A percentile compares a stretch with the other conserved stretches of the same genome.
Evolutionary conservation across 23 tunicate species (phyloP).

Genomic region (Botrylloides violaceus): DNA sequence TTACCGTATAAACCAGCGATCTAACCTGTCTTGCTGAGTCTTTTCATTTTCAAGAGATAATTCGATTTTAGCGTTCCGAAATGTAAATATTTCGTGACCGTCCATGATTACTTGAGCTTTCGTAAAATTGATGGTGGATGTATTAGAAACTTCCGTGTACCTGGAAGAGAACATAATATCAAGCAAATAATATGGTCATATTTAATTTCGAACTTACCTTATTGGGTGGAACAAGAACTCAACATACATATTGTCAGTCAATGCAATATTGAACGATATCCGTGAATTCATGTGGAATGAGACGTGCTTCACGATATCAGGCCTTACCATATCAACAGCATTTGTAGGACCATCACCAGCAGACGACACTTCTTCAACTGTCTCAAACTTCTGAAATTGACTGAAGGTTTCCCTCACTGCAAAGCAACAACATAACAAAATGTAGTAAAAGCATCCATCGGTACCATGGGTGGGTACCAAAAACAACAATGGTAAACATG

Average conservation of each 20-base stretch:
- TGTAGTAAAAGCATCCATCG: too few relatives aligned
- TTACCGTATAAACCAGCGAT: not conserved
- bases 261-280: constrained; percentile 5
- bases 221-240: constrained; percentile 19
- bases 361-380: not conserved
- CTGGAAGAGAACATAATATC: constrained; percentile 4
- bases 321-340: too few relatives aligned
- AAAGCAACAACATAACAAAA: too few relatives aligned
- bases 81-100: constrained; percentile 52
- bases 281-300: not conserved
- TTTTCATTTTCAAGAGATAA: constrained; percentile 24
- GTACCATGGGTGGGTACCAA: too few relatives aligned
- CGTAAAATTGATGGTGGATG: constrained; percentile 1
- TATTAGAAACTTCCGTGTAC: constrained; percentile 1
- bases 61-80: constrained; percentile 29
- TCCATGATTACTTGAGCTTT: constrained; percentile 49
- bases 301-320: not conserved
- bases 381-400: too few relatives aligned
- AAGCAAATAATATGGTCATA: too few relatives aligned
- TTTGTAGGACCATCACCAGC: constrained; percentile 17
- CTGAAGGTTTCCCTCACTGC: too few relatives aligned
- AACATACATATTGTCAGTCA: constrained; percentile 10
- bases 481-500: too few relatives aligned
- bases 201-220: constrained; percentile 7
- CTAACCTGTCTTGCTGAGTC: constrained; percentile 54